These are phyloP conservation scores for Ailurus styani DNA, from an alignment of 2,113 vertebrate genomes.

Conservation along the genomic window DNA sequence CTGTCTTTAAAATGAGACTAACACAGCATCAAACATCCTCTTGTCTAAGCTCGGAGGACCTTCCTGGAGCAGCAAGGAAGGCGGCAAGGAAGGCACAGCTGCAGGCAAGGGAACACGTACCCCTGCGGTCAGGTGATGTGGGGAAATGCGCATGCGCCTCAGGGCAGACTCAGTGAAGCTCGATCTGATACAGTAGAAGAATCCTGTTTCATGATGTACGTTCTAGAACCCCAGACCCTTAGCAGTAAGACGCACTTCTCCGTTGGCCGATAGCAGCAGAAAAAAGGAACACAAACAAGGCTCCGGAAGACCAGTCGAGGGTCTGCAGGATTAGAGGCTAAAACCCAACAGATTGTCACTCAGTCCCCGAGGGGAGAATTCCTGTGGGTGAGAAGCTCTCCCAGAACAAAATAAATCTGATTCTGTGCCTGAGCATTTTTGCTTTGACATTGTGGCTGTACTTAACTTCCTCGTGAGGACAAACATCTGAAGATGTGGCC, in stretches of 20 bases:
- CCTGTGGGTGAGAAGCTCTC: background rate
- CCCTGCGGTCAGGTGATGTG: rapidly evolving
- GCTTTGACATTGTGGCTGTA: background rate
- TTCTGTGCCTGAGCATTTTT: background rate
- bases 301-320: background rate
- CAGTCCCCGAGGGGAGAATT: background rate
- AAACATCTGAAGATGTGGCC: constrained; percentile 23
- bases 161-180: background rate
- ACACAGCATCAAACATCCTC: background rate
- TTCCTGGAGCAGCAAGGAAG: rapidly evolving
- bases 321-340: background rate
- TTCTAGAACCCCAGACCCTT: background rate
- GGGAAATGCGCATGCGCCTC: background rate
- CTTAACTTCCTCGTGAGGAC: background rate
- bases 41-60: background rate
- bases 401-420: background rate
- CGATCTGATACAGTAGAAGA: background rate
- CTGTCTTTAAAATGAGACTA: background rate
- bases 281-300: background rate
- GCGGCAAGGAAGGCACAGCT: background rate
- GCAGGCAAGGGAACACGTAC: background rate
- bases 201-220: background rate
- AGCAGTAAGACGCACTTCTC: background rate
- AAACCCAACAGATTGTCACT: background rate
- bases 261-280: background rate